Base-by-base conservation (phyloP, 1,140 invertebrate species). In the Drosophila pectinifera region DNA sequence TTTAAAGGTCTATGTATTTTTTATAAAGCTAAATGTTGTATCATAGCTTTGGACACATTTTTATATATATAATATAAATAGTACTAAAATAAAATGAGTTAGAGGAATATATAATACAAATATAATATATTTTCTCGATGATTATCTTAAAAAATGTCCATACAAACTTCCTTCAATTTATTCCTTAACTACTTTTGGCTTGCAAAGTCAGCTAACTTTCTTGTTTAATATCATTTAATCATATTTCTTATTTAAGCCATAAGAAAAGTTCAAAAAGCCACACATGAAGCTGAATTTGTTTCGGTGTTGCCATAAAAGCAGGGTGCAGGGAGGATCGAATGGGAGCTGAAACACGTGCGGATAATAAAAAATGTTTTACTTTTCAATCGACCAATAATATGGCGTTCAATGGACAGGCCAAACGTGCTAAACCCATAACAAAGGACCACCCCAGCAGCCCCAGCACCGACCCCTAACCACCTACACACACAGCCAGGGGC, bases 351-450 rank as follows among this genome's bases (percentile, higher is more conserved):
- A 88, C 83, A 86, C 83, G 83, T 86, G 83, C 72, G 75, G 83
- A 86, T 86, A 88, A 86, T 86, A 86, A 86, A 86, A 86, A 86
- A 86, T 86, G 84, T 88, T 89, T 89, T 89, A 89, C 84, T 88
- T 88, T 88, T 88, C 84, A 88, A 88, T 88, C 84, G 84, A 88
- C 84, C 84, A 88, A 88, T 89, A 88, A 88, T 88, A 88, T 89
- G 80, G 73, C 80, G 80, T 84, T 89, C 85, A 74, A 89, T 89
- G 76, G 80, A 88, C 80, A 78, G 73, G 73, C 80, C 76, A 89
- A 80, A 89, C 80, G 68, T 89, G 84, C 80, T 64, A 73, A 74
- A 57, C 68, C 68, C 76, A 79, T 64, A 84, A 84, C 76, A 84
- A 84, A 62, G 64, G 28, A 54, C 57, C 22, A 58, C 42, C 59